phyloP scores from a whole-genome alignment of 2,113 vertebrate genomes.

The Ochotona curzoniae region DNA sequence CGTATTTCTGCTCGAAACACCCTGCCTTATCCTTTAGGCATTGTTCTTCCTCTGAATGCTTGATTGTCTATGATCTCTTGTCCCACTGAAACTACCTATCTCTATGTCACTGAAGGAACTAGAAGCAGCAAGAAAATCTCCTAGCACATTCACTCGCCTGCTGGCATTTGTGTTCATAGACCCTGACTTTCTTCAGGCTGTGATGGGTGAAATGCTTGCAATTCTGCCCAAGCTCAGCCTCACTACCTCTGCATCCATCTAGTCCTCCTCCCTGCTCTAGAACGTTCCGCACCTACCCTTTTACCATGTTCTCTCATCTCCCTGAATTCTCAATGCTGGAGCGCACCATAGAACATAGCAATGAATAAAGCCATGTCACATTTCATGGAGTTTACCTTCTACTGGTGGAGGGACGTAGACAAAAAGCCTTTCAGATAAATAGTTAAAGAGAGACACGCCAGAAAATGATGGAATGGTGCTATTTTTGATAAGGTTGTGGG shows the following conservation, averaged over 20 bases:
- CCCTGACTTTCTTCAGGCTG: background rate
- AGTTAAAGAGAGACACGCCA: slow-evolving; percentile 20
- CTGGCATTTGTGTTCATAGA: background rate
- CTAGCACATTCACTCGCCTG: background rate
- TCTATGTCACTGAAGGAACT: slow-evolving; percentile 6
- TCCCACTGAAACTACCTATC: background rate
- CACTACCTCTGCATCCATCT: background rate
- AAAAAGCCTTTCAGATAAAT: slow-evolving; percentile 15
- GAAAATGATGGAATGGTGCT: background rate
- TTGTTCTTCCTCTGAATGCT: background rate
- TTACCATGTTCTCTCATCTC: slow-evolving; percentile 28
- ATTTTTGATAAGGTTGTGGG: background rate
- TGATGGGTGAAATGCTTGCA: background rate
- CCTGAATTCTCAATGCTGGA: slow-evolving; percentile 33
- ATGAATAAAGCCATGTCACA: background rate
- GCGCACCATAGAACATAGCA: background rate
- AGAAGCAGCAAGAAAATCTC: background rate
- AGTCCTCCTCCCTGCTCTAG: background rate
- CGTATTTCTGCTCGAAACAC: background rate
- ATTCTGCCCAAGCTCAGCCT: background rate
- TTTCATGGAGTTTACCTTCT: slow-evolving; percentile 44
- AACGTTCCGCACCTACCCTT: too few relatives aligned
- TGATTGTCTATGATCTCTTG: background rate
- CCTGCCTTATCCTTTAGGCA: background rate
- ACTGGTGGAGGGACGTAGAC: background rate